Base-by-base conservation (phyloP, 2,797 vertebrate species). In the Hozukius guyotensis region DNA sequence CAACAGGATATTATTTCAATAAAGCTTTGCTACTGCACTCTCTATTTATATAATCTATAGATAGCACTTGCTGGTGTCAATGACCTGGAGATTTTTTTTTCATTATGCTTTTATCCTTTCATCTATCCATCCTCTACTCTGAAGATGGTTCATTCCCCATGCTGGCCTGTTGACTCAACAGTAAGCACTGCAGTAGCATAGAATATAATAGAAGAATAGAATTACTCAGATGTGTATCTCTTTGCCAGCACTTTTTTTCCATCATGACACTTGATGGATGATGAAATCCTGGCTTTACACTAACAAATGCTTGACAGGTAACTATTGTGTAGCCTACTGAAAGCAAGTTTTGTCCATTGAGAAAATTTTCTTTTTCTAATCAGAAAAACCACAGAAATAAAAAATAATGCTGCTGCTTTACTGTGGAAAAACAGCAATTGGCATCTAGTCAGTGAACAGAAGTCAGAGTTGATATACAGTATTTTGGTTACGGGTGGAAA, bases 361-460 rank as follows among this genome's bases (percentile, higher is more conserved):
- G 4, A 27, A 57, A 64, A 22, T 9, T 53, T 55, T 77, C 1
- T 55, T 6, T 59, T 76, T 55, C 11, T 46, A 12, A 20, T 2
- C 46, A 49, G 46, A 6, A 49, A 73, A 74, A 46, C 2, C 38
- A 46, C 42, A n/a, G n/a, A n/a, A n/a, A n/a, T n/a, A n/a, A n/a
- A n/a, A n/a, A n/a, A n/a, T n/a, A n/a, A n/a, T n/a, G 68, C 46
- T 42, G 36, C 53, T 62, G 25, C 24, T 82, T 78, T 77, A 14
- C 6, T 22, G 32, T 65, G 9, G 46, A 74, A 66, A 22, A 36
- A 12, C 52, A 8, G 42, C 60, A 80, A 32, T 7, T 75, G 36
- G 71, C 18, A 55, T 57, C 25, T 22, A 62, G 53, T 56, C n/a
- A 68, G 57, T 56, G 25, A 75, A 72, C 42, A 59, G 8, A 72